Evolutionary conservation across 2,113 vertebrate genomes (phyloP), one percentile per base, ranked within the genome.

Genomic region (Sporophila hypoxantha): DNA sequence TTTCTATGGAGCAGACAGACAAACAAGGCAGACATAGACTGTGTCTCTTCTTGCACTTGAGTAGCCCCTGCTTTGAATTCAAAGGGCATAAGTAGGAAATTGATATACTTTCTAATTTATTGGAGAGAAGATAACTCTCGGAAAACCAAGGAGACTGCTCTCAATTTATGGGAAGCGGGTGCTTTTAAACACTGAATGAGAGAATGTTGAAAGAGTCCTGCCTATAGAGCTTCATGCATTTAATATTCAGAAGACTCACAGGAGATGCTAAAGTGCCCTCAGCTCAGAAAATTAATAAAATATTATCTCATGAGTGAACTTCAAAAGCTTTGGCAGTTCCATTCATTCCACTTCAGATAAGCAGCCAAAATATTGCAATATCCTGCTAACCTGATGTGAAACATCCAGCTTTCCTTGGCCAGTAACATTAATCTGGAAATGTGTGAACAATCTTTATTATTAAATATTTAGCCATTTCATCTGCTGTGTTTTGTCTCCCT

Each of bases 301-400:
- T 79, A 95, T 93, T 94, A 95, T 91, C 94, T 93, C 88, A 89
- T 89, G 88, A 92, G 85, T 90, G 89, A 95, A 94, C 95, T 95
- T 95, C 95, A 95, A 95, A 95, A 95, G 94, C 91, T 93, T 92
- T 92, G 94, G 95, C 94, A 88, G 85, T 89, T 93, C 83, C 91
- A 95, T 91, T 95, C 91, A 95, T 91, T 95, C 90, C 82, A 95
- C 85, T 94, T 93, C 92, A 95, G 92, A 95, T 95, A 94, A 93
- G 91, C 74, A 93, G 91, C 94, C 92, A 93, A 94, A 95, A 94
- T 95, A 93, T 25, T 93, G 89, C 95, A 95, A 94, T 95, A 95
- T 95, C 92, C 95, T 93, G 91, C 88, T 93, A 95, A 94, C 89
- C 80, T 91, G 80, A 94, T 94, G 64, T 79, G 95, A 94, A 95